Evolutionary conservation across 2,797 vertebrate species (phyloP), one percentile per base, ranked within the genome.

Genomic region (Luscinia luscinia): DNA sequence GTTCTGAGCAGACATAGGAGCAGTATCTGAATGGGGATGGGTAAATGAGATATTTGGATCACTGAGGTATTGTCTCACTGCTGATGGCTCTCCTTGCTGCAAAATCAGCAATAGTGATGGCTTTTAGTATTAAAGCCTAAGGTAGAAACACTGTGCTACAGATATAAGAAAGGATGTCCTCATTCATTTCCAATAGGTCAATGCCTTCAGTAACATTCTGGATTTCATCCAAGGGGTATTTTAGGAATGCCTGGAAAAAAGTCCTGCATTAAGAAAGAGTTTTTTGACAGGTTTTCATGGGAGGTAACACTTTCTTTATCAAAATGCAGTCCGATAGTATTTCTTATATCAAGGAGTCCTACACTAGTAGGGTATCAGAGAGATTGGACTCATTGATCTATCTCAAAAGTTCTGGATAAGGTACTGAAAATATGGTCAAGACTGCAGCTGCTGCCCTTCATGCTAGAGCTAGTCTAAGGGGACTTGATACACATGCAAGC

Each of bases 301-400:
- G 8, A 20, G 7, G 1, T 40, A 77, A 68, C 16, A 51, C 14
- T 79, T 82, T 22, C 34, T 79, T 93, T 74, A 66, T 88, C 36
- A 41, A 89, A 92, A 79, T 68, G 10, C 22, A 63, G 24, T 40
- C 70, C 76, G 59, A 49, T 7, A 79, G 7, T 57, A 58, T 59
- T 91, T 88, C 62, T 84, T 87, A 28, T n/a, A 40, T 16, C 40
- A 93, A 80, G 32, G 54, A 61, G 7, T 68, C 27, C 69, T 67
- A 22, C 21, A 54, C 23, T 15, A 69, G 30, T 6, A 68, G 21
- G 8, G 26, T 70, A 46, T 74, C 61, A 34, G 34, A 30, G 12
- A 58, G 30, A 57, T 7, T 34, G 34, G 34, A 34, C 34, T 89
- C 14, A 54, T 3, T 49, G 68, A 73, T 24, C 22, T 78, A 78